phyloP scores from a whole-genome alignment of 2,797 vertebrate species.

The Okamejei kenojei region DNA sequence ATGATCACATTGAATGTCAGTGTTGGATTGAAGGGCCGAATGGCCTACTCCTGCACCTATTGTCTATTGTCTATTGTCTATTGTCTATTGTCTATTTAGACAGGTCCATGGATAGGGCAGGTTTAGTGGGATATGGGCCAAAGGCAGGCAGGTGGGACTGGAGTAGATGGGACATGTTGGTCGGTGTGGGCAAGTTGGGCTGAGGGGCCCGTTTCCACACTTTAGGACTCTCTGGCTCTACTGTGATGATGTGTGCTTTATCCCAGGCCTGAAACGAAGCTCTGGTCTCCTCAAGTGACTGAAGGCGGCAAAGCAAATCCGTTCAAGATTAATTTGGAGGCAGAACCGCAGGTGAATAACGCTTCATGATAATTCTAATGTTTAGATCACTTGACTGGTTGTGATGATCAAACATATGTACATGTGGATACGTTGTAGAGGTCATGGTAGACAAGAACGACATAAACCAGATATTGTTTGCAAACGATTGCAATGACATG shows the following conservation, averaged over 20 bases:
- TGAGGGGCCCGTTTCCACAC: no score
- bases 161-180: no score
- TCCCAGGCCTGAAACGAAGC: conserved; percentile 70
- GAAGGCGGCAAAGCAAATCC: conserved; percentile 74
- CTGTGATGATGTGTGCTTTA: conserved; percentile 12
- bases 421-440: background rate
- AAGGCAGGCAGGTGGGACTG: no score
- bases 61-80: no score
- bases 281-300: conserved; percentile 80
- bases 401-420: background rate
- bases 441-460: background rate
- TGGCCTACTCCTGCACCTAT: no score
- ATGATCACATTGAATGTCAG: no score
- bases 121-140: no score
- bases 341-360: conserved; percentile 78
- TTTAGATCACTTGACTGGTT: background rate
- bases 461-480: background rate
- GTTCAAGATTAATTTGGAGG: conserved; percentile 83
- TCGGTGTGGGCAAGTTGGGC: no score
- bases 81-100: no score
- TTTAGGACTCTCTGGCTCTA: no score
- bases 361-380: conserved; percentile 36
- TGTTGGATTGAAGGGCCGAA: no score
- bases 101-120: no score
- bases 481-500: background rate